Base-by-base conservation (phyloP, 2,113 vertebrate species). In the Phylloscopus trochilus region DNA sequence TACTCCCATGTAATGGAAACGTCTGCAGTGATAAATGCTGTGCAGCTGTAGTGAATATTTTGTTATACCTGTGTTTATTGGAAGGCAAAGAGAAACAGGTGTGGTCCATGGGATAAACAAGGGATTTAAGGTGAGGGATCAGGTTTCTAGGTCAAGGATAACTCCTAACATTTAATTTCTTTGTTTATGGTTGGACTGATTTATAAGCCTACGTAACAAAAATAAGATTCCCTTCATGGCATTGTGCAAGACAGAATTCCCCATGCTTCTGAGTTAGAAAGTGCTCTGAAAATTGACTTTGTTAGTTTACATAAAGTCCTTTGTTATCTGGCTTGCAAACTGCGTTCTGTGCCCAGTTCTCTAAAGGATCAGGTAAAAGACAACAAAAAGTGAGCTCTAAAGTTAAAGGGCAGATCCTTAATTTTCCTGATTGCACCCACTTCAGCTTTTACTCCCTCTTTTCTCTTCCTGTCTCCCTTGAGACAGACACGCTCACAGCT, bases 71-170 rank as follows among this genome's bases (percentile, higher is more conserved):
- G 37, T 63, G 60, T 60, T 92, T 77, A 81, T 33, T 68, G 52
- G 52, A 92, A 89, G 77, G 37, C 89, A 92, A 80, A 83, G 33
- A 58, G 46, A 93, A 90, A 82, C 88, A 95, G 63, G 91, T 86
- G 72, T 83, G 59, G 52, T 55, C 72, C 73, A 6, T 15, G 10
- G 47, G 28, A 41, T 81, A 86, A 83, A 18, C 10, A 58, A 63
- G 19, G 41, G 62, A 80, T 93, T 93, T 87, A 66, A 91, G 41
- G 53, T 1, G 2, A 89, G 5, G 24, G 37, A 84, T 87, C 27
- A 49, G 55, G 28, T 84, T 95, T 89, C 58, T 73, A 76, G 53
- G 70, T 66, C 67, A 93, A 28, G 22, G 51, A 84, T 87, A 81
- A 89, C 68, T 93, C 35, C 30, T 77, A 69, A 70, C 3, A 37